Conservation (phyloP, 2,888 invertebrate species). For the Plutella xylostella region DNA sequence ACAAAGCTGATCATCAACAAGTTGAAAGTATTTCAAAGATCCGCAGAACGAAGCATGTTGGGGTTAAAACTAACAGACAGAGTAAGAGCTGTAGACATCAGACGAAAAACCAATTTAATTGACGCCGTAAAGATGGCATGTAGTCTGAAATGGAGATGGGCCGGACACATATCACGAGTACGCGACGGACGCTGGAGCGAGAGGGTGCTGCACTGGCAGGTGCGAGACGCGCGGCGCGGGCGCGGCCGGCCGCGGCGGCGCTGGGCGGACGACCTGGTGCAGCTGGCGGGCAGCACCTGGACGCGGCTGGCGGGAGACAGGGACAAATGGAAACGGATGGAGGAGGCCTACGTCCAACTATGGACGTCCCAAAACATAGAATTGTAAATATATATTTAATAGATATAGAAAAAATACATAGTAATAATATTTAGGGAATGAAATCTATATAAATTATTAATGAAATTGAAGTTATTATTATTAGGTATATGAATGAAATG, state of each 20-base stretch:
- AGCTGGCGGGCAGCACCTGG: no score
- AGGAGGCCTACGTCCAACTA: conserved; percentile 1
- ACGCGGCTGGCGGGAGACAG: neutral
- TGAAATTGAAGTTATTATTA: no score
- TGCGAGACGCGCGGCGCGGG: neutral
- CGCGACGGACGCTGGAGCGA: neutral
- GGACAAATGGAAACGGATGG: neutral
- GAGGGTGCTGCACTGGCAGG: neutral
- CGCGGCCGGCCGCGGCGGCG: neutral
- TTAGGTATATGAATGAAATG: no score
- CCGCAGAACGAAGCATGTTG: neutral
- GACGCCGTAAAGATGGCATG: neutral
- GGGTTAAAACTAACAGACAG: neutral
- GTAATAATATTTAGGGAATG: no score
- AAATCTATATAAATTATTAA: no score
- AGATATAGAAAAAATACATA: no score
- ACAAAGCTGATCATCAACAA: neutral
- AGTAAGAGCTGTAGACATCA: neutral
- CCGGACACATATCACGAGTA: neutral
- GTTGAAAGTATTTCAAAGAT: neutral
- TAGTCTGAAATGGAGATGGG: conserved; percentile 1
- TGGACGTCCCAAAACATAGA: no score
- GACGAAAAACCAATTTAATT: neutral
- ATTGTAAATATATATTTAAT: no score
- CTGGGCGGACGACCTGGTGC: no score